Conservation (phyloP, 2,797 vertebrate species). For the Eidolon dupreanum region DNA sequence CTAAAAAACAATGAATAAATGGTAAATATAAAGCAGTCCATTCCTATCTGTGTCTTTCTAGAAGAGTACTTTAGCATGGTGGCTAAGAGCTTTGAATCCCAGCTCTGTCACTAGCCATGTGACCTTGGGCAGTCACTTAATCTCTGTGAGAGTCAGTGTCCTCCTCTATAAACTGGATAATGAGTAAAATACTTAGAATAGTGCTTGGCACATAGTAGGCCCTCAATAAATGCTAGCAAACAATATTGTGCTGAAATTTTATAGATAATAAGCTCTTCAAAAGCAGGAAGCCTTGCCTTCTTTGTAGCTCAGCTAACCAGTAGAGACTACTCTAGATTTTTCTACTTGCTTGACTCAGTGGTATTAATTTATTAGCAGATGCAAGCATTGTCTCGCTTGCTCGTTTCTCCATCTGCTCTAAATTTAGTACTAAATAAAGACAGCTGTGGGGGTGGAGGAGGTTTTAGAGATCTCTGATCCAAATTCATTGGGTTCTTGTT, state of each 20-base stretch:
- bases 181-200: neutral
- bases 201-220: neutral
- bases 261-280: neutral
- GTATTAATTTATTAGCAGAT: conserved; percentile 70
- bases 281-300: conserved; percentile 26
- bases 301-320: neutral
- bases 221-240: conserved; percentile 21
- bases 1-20: neutral
- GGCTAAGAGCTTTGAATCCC: neutral
- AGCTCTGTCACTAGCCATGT: neutral
- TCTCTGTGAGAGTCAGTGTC: neutral
- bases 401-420: conserved; percentile 73
- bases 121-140: neutral
- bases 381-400: conserved; percentile 61
- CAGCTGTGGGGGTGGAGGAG: conserved; percentile 63
- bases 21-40: neutral
- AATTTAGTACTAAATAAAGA: conserved; percentile 74
- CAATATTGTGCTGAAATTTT: neutral
- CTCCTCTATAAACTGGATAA: neutral
- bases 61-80: neutral
- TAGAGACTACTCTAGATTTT: neutral
- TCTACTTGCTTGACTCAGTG: conserved; percentile 18
- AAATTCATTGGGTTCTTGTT: conserved; percentile 56
- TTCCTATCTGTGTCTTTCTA: neutral
- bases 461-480: conserved; percentile 51